Conservation (phyloP, 2,113 vertebrate genomes). For the Danio rerio region GRCz12tu NC_133200.1:15373001-15373500, state of each 20-base stretch:
- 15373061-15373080: background rate
- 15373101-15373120: background rate
- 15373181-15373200: constrained; percentile 74
- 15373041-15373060: background rate
- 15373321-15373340: constrained; percentile 93
- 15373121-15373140: constrained; percentile 81
- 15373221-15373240: constrained; percentile 66
- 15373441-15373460: constrained; percentile 91
- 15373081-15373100: background rate
- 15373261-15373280: constrained; percentile 78
- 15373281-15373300: constrained; percentile 77
- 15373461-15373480: constrained; percentile 89
- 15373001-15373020: background rate
- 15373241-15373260: constrained; percentile 72
- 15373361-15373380: background rate
- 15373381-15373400: background rate
- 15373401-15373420: background rate
- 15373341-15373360: constrained; percentile 86
- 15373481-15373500: constrained; percentile 85
- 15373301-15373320: constrained; percentile 86
- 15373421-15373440: constrained; percentile 74
- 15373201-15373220: constrained; percentile 78
- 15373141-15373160: constrained; percentile 89
- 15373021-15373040: background rate
- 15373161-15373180: constrained; percentile 84